Conservation (phyloP, 2,113 vertebrate species). For the Rousettus leschenaultii region DNA sequence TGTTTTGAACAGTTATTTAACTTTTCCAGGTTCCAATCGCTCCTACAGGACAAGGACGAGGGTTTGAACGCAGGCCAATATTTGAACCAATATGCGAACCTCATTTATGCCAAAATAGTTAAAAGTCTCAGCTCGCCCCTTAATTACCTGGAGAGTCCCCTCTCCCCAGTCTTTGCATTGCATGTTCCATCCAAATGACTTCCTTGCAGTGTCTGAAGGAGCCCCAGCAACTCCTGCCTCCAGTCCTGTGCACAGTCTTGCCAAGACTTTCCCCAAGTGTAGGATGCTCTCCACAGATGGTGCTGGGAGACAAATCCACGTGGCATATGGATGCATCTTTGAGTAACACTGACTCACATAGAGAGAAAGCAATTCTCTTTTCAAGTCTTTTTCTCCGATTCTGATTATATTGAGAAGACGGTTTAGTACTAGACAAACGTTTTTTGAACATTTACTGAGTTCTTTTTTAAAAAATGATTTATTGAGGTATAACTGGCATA, state of each 20-base stretch:
- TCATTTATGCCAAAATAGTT: neutral
- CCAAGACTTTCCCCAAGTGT: neutral
- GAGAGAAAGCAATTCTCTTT: neutral
- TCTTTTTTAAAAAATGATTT: neutral
- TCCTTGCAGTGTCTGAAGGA: neutral
- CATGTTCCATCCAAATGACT: neutral
- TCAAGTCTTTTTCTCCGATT: neutral
- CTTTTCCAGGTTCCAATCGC: neutral
- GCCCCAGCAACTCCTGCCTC: neutral
- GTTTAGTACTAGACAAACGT: neutral
- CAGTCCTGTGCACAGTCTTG: neutral
- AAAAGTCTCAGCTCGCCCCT: neutral
- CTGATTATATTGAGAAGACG: neutral
- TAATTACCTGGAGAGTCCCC: neutral
- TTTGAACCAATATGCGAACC: neutral
- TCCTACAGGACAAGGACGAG: neutral
- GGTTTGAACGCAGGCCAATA: neutral
- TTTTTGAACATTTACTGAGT: neutral
- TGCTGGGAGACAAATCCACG: neutral
- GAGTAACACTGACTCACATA: neutral
- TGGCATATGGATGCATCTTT: neutral
- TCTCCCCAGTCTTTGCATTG: neutral
- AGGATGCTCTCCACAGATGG: neutral
- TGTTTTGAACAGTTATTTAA: neutral
- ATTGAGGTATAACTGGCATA: neutral